These are phyloP conservation scores for Hermaeophaga mercurialis DNA, from an alignment of 2,888 invertebrate species.

Conservation along the genomic window DNA sequence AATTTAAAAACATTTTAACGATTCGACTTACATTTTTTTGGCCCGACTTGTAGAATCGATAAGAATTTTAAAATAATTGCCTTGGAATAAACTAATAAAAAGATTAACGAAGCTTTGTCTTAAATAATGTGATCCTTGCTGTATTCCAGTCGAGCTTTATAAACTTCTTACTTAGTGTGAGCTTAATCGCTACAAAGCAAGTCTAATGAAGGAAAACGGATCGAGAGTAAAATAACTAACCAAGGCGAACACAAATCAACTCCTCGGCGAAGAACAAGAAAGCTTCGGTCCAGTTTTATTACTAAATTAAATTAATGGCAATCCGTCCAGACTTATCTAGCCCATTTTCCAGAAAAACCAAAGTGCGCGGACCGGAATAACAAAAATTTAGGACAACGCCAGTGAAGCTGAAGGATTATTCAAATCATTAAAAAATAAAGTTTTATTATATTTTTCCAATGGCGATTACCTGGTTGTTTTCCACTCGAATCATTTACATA, in stretches of 20 bases:
- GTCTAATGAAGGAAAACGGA: background rate
- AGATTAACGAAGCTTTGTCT: no score
- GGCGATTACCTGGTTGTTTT: no score
- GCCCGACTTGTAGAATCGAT: no score
- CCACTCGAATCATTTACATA: no score
- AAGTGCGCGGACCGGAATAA: constrained; percentile 1
- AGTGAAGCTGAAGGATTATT: background rate
- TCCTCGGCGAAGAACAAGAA: background rate
- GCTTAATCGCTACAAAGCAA: background rate
- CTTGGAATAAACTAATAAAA: no score
- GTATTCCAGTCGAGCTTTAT: no score
- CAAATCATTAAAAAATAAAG: no score
- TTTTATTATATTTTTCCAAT: no score
- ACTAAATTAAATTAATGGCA: constrained; percentile 6
- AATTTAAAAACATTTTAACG: no score
- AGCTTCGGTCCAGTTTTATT: constrained; percentile 3
- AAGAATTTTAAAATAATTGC: no score
- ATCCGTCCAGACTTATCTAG: constrained; percentile 6
- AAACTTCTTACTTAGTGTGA: background rate
- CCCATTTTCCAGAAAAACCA: background rate
- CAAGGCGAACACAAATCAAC: background rate
- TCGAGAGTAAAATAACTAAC: background rate
- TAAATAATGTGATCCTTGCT: no score
- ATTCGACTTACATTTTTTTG: no score
- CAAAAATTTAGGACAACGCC: constrained; percentile 6